Percentiles rank a stretch among this genome's conserved stretches.
Conservation (phyloP, 2,888 invertebrate genomes). For the Scaptomyza polygonia region DNA sequence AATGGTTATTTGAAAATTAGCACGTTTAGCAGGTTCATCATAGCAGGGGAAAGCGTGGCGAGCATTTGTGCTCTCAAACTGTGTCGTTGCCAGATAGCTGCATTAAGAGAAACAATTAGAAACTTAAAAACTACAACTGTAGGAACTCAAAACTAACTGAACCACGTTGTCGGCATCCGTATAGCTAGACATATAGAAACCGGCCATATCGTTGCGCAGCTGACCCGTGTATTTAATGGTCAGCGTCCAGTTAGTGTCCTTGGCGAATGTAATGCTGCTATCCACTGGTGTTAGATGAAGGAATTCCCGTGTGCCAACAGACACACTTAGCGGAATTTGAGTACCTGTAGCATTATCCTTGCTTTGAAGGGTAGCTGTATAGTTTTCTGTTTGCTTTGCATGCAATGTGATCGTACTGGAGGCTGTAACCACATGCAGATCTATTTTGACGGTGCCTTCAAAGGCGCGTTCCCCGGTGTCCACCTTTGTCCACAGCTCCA, state of each 20-base stretch:
- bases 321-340: constrained; percentile 20
- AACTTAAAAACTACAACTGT: background rate
- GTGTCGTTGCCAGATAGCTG: constrained; percentile 87
- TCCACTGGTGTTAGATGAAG: constrained; percentile 53
- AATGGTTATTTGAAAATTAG: constrained; percentile 84
- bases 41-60: constrained; percentile 91
- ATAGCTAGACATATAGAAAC: constrained; percentile 87
- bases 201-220: constrained; percentile 87
- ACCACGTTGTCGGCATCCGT: constrained; percentile 40
- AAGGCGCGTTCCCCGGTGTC: constrained; percentile 64
- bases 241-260: constrained; percentile 84
- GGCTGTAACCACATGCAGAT: constrained; percentile 51
- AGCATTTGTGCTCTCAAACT: constrained; percentile 88
- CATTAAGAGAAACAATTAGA: background rate
- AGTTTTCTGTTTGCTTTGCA: constrained; percentile 54
- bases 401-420: constrained; percentile 73
- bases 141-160: constrained; percentile 61
- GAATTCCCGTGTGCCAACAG: constrained; percentile 64
- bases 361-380: constrained; percentile 53
- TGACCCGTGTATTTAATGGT: constrained; percentile 86
- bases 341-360: constrained; percentile 18
- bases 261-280: constrained; percentile 9
- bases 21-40: constrained; percentile 89
- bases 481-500: constrained; percentile 74
- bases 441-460: constrained; percentile 70